Evolutionary conservation across 2,888 invertebrate species (phyloP).

Genomic region (Marronus borbonicus): DNA sequence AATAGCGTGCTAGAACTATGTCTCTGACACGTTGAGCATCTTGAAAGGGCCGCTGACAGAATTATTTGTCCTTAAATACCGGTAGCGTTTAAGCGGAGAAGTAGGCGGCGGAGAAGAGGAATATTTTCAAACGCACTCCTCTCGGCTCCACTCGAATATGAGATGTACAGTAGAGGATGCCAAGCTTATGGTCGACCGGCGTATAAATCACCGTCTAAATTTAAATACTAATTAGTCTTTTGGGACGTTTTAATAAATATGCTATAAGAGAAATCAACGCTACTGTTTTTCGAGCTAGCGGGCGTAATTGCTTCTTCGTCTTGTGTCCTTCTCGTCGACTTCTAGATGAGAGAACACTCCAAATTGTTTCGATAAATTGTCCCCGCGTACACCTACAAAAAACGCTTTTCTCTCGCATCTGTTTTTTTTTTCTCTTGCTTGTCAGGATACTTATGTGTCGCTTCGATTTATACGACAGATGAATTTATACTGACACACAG

Average conservation of each 20-base stretch:
- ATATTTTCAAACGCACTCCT: conserved; percentile 32
- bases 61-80: conserved; percentile 60
- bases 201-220: conserved; percentile 54
- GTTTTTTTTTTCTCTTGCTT: neutral
- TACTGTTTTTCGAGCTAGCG: conserved; percentile 11
- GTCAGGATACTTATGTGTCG: conserved; percentile 8
- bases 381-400: neutral
- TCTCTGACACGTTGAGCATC: conserved; percentile 48
- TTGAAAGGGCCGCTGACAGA: conserved; percentile 56
- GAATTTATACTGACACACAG: conserved; percentile 12
- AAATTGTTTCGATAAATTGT: conserved; percentile 41
- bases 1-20: conserved; percentile 51
- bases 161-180: neutral
- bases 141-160: conserved; percentile 21
- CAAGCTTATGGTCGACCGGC: too few relatives aligned
- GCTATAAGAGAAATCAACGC: conserved; percentile 44
- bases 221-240: conserved; percentile 59
- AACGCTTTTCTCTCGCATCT: neutral
- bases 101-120: conserved; percentile 12
- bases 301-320: conserved; percentile 44
- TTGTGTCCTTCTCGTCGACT: neutral
- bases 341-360: too few relatives aligned
- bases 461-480: conserved; percentile 24
- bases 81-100: conserved; percentile 53
- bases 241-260: conserved; percentile 54